Percentiles rank a stretch among this genome's conserved stretches.
Evolutionary conservation across 2,888 invertebrate genomes (phyloP).

Genomic region (Exephanes ischioxanthus): DNA sequence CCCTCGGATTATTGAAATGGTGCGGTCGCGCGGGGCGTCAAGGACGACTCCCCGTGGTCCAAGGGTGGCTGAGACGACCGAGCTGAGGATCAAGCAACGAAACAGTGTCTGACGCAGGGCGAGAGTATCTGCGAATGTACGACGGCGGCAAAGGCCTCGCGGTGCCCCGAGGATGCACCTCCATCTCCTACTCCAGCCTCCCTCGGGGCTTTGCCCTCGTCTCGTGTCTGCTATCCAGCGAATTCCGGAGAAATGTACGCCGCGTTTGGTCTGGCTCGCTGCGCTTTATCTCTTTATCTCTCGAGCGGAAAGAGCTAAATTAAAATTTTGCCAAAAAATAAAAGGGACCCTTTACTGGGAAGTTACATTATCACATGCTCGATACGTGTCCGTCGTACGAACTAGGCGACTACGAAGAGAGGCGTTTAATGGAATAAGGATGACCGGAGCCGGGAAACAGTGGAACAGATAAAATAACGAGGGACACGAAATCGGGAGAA

Average conservation of each 20-base stretch:
- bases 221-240: slow-evolving; percentile 24
- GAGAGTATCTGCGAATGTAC: slow-evolving; percentile 41
- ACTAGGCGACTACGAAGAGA: neutral
- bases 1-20: slow-evolving; percentile 52
- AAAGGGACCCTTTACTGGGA: neutral
- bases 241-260: neutral
- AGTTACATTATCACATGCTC: neutral
- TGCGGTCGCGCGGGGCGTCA: slow-evolving; percentile 7
- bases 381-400: neutral
- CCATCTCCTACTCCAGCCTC: slow-evolving; percentile 22
- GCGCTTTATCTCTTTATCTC: neutral
- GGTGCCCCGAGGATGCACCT: slow-evolving; percentile 35
- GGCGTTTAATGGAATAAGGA: slow-evolving; percentile 5
- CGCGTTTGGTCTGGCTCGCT: neutral
- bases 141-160: slow-evolving; percentile 25
- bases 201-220: slow-evolving; percentile 46
- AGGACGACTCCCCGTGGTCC: slow-evolving; percentile 45
- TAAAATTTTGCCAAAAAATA: neutral
- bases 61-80: slow-evolving; percentile 42
- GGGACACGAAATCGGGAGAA: neutral
- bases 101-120: slow-evolving; percentile 24
- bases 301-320: neutral
- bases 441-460: neutral
- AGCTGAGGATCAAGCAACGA: slow-evolving; percentile 54
- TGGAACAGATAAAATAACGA: neutral